These are phyloP conservation scores for Harpalus rufipes DNA, from an alignment of 2,888 invertebrate genomes.

Conservation along the genomic window DNA sequence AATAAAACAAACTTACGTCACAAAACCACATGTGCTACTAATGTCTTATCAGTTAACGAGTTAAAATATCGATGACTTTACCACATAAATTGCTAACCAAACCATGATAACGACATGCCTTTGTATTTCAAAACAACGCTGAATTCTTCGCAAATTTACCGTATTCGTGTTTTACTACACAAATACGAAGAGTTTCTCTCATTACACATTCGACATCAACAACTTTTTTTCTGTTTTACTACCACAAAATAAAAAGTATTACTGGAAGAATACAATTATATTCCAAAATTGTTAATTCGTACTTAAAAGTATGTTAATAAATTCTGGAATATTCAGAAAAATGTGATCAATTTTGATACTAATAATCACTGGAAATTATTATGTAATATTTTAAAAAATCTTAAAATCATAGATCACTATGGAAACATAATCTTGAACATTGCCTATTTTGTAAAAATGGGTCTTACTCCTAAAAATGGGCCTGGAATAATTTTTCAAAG, in stretches of 20 bases:
- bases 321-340: no score
- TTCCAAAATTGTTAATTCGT: no score
- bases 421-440: neutral
- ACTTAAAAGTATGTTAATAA: no score
- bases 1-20: constrained; percentile 40
- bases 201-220: neutral
- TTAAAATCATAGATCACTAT: no score
- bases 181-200: neutral
- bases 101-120: constrained; percentile 41
- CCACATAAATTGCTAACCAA: constrained; percentile 48
- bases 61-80: constrained; percentile 51
- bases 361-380: no score
- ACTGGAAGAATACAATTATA: no score
- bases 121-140: constrained; percentile 37
- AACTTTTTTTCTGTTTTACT: neutral
- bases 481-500: no score
- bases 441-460: neutral
- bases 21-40: constrained; percentile 47
- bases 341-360: no score
- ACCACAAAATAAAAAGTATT: no score
- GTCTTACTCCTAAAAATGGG: no score
- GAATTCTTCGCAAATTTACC: constrained; percentile 6
- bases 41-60: constrained; percentile 49
- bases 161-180: neutral
- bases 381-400: no score